Percentiles rank a stretch among this genome's conserved stretches.
Evolutionary conservation across 92 coral and sea anemone species (phyloP).

Genomic region (Nematostella vectensis): DNA sequence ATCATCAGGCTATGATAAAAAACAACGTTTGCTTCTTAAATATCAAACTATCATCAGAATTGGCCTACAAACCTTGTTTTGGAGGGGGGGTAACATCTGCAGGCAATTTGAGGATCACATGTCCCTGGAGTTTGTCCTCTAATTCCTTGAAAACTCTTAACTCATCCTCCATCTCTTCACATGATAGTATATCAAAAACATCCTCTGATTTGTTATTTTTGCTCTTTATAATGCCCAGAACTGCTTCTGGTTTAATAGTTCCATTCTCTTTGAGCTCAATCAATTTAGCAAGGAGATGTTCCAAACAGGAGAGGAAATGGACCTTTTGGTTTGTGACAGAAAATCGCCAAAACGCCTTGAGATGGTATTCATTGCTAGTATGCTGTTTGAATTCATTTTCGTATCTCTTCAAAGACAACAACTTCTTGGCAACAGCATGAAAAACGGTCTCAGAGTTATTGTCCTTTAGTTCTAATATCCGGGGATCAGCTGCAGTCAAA

Average conservation of each 20-base stretch:
- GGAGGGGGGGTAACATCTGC: too few relatives aligned
- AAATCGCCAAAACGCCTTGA: too few relatives aligned
- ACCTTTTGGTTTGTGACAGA: not conserved
- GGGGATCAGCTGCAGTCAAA: constrained; percentile 18
- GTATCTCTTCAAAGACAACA: not conserved
- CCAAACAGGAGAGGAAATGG: too few relatives aligned
- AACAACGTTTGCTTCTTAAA: too few relatives aligned
- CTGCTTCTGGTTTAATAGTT: not conserved
- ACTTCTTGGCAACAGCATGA: constrained; percentile 30
- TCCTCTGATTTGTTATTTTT: constrained; percentile 4
- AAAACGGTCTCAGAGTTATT: constrained; percentile 31
- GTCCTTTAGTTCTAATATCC: constrained; percentile 21
- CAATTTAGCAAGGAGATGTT: not conserved
- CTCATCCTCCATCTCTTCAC: not conserved
- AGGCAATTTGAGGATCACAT: too few relatives aligned
- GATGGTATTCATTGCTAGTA: too few relatives aligned
- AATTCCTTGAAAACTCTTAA: not conserved
- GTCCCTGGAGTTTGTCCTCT: too few relatives aligned
- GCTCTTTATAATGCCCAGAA: not conserved
- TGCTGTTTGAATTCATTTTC: too few relatives aligned
- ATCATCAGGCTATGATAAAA: too few relatives aligned
- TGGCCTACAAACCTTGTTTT: too few relatives aligned
- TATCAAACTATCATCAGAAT: too few relatives aligned
- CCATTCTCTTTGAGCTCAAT: constrained; percentile 2
- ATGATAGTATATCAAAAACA: not conserved